Conservation (phyloP, 2,797 vertebrate species). For the Sebastes alutus region DNA sequence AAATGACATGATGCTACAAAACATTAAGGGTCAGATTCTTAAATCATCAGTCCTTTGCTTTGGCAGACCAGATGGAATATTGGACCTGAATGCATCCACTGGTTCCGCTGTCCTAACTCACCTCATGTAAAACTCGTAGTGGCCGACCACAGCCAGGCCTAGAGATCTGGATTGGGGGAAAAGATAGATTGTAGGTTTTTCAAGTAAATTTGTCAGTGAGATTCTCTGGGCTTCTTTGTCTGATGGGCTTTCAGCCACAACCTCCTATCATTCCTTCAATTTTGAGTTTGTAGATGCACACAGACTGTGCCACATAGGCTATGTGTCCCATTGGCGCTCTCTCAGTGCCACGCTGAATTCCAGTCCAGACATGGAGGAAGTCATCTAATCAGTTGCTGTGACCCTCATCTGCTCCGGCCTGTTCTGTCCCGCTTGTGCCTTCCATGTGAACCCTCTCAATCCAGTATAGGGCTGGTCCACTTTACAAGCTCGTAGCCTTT, state of each 20-base stretch:
- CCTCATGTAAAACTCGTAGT: too few relatives aligned
- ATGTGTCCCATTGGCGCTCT: not conserved
- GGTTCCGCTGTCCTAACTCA: too few relatives aligned
- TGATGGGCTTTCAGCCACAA: not conserved
- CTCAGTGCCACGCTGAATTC: not conserved
- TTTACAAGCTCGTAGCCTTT: slow-evolving; percentile 11
- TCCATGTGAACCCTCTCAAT: slow-evolving; percentile 41
- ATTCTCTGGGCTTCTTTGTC: not conserved
- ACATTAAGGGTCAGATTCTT: not conserved
- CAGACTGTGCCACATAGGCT: not conserved
- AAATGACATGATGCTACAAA: not conserved
- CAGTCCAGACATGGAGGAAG: slow-evolving; percentile 27
- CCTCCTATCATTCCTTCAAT: not conserved
- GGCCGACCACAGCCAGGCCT: too few relatives aligned
- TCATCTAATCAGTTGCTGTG: slow-evolving; percentile 42
- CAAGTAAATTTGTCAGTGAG: not conserved
- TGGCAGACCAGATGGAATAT: rapidly evolving
- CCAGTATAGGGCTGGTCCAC: not conserved
- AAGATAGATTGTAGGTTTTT: too few relatives aligned
- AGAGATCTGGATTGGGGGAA: too few relatives aligned
- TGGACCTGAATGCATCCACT: not conserved
- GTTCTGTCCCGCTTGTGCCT: slow-evolving; percentile 10
- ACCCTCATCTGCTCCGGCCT: slow-evolving; percentile 27
- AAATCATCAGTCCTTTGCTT: not conserved
- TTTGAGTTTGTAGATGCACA: not conserved